Conservation (phyloP, 1,140 invertebrate genomes). For the Dufourea novaeangliae region DNA sequence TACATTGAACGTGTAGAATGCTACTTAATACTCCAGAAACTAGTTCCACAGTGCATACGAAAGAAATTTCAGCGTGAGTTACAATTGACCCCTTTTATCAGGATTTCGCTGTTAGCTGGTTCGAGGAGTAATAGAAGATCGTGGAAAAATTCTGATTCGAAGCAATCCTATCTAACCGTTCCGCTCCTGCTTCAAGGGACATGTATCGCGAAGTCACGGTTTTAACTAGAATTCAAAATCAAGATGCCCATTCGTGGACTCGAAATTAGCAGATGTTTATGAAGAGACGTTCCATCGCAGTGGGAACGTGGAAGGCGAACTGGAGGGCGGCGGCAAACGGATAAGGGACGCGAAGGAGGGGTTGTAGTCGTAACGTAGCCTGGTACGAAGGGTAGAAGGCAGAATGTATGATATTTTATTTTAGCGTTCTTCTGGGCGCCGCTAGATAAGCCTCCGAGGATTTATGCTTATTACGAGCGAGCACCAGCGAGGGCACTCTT, state of each 20-base stretch:
- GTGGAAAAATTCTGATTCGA: neutral
- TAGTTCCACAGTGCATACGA: no score
- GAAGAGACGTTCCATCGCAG: constrained; percentile 33
- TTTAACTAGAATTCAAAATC: neutral
- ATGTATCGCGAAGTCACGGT: neutral
- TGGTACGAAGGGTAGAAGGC: constrained; percentile 71
- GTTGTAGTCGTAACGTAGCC: constrained; percentile 57
- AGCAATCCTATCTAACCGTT: neutral
- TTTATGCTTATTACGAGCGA: constrained; percentile 81
- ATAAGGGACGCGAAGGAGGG: constrained; percentile 36
- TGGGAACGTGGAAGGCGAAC: constrained; percentile 36
- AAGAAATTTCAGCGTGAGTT: no score
- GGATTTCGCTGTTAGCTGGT: no score
- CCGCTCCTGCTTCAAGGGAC: constrained; percentile 33
- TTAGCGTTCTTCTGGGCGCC: constrained; percentile 79
- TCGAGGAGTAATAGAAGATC: neutral
- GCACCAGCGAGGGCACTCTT: constrained; percentile 68
- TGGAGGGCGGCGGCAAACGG: constrained; percentile 42
- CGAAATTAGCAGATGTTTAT: constrained; percentile 38
- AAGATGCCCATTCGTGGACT: neutral
- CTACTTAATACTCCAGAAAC: no score
- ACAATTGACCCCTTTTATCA: no score
- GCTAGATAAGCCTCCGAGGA: constrained; percentile 81
- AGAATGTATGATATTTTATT: constrained; percentile 81
- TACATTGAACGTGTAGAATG: no score